A percentile compares a stretch with the other conserved stretches of the same genome.
Conservation (phyloP, 2,888 invertebrate species). For the Molorchus minor region DNA sequence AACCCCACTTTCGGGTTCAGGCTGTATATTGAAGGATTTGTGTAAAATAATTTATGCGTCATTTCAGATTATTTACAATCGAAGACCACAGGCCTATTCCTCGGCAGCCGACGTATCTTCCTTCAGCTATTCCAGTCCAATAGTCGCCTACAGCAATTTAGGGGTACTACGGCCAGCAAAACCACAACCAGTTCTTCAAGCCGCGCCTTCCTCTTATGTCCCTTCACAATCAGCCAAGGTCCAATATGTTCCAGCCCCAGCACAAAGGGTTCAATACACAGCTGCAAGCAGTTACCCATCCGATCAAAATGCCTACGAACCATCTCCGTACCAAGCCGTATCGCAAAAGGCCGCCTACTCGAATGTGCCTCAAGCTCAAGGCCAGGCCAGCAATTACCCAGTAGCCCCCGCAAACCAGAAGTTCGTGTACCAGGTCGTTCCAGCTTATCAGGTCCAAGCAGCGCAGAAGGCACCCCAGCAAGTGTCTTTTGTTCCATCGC, state of each 20-base stretch:
- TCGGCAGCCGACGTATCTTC: conserved; percentile 60
- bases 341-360: conserved; percentile 35
- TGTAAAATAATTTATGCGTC: too few species aligned
- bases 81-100: conserved; percentile 48
- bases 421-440: neutral
- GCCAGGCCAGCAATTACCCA: conserved; percentile 27
- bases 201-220: conserved; percentile 20
- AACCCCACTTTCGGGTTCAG: too few species aligned
- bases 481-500: conserved; percentile 28
- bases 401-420: conserved; percentile 6
- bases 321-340: conserved; percentile 33
- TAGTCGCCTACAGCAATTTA: conserved; percentile 58
- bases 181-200: conserved; percentile 29
- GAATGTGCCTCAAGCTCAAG: conserved; percentile 8
- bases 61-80: too few species aligned
- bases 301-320: conserved; percentile 31
- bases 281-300: conserved; percentile 19
- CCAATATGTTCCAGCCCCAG: conserved; percentile 33
- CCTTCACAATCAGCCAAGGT: conserved; percentile 28
- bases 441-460: conserved; percentile 18
- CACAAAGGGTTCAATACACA: conserved; percentile 23
- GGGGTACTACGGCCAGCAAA: conserved; percentile 38
- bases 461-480: conserved; percentile 34
- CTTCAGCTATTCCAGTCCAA: conserved; percentile 59
- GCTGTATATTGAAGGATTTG: too few species aligned